Percentiles rank a stretch among this genome's conserved stretches.
Evolutionary conservation across 1,140 invertebrate species (phyloP).

Genomic region (Chrysopa pallens): DNA sequence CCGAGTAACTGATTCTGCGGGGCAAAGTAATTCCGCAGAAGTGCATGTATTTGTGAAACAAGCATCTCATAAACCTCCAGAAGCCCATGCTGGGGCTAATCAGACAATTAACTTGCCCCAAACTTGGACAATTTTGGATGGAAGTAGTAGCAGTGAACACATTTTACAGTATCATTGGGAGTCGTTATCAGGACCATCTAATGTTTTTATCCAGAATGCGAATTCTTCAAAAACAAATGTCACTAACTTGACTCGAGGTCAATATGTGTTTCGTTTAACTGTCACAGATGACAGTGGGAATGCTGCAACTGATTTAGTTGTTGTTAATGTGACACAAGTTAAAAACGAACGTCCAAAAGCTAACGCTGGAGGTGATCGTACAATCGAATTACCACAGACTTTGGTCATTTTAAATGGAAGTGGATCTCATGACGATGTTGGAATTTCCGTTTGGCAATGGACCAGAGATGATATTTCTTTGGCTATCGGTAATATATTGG

Average conservation of each 20-base stretch:
- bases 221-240: conserved; percentile 45
- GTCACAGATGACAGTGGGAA: conserved; percentile 75
- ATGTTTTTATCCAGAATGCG: conserved; percentile 25
- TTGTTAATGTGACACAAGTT: conserved; percentile 76
- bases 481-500: conserved; percentile 64
- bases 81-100: conserved; percentile 40
- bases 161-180: conserved; percentile 71
- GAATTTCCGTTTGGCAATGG: conserved; percentile 74
- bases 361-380: conserved; percentile 69
- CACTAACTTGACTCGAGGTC: conserved; percentile 62
- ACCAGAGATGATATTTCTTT: conserved; percentile 59
- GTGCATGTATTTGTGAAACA: conserved; percentile 89
- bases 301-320: conserved; percentile 46
- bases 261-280: conserved; percentile 67
- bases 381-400: conserved; percentile 52
- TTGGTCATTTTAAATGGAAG: conserved; percentile 72
- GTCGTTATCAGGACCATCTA: conserved; percentile 46
- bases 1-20: conserved; percentile 78
- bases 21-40: conserved; percentile 65
- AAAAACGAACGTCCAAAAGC: conserved; percentile 77
- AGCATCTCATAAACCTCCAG: conserved; percentile 66
- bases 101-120: conserved; percentile 58
- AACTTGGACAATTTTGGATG: conserved; percentile 62
- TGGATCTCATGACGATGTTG: conserved; percentile 71
- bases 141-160: conserved; percentile 61